phyloP scores from a whole-genome alignment of 37 sponge, comb jelly and placozoan species.

The Halichondria panicea region DNA sequence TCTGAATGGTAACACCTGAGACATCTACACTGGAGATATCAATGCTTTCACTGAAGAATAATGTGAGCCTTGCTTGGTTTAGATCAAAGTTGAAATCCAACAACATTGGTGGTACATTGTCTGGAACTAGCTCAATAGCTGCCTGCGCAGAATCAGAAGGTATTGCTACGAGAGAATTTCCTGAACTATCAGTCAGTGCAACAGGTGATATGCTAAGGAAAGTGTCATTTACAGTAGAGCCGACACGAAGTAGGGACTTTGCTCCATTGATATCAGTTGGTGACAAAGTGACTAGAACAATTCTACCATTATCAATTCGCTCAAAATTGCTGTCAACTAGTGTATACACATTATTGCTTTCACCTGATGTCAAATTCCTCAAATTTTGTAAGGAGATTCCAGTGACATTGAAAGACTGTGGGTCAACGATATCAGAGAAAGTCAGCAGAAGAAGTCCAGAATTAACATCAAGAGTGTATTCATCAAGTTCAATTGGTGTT shows the following conservation, averaged over 20 bases:
- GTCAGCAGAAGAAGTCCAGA: conserved; percentile 61
- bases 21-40: conserved; percentile 52
- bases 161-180: conserved; percentile 52
- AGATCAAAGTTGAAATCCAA: conserved; percentile 55
- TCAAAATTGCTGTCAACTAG: conserved; percentile 36
- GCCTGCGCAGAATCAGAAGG: conserved; percentile 15
- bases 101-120: conserved; percentile 45
- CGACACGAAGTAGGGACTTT: conserved; percentile 61
- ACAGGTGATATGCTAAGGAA: conserved; percentile 48
- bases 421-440: conserved; percentile 79
- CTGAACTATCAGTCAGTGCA: conserved; percentile 59
- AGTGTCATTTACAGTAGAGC: conserved; percentile 62
- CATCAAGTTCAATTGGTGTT: conserved; percentile 43
- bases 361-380: conserved; percentile 32
- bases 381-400: conserved; percentile 68
- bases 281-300: conserved; percentile 21
- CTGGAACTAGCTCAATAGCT: conserved; percentile 28
- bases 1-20: conserved; percentile 53
- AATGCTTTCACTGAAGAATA: conserved; percentile 76
- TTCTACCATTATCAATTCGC: conserved; percentile 26
- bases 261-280: conserved; percentile 68
- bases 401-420: conserved; percentile 45
- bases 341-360: conserved; percentile 64
- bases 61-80: conserved; percentile 61
- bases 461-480: conserved; percentile 68